These are phyloP conservation scores for Linnaemya vulpina DNA, from an alignment of 2,888 invertebrate genomes.

Conservation along the genomic window DNA sequence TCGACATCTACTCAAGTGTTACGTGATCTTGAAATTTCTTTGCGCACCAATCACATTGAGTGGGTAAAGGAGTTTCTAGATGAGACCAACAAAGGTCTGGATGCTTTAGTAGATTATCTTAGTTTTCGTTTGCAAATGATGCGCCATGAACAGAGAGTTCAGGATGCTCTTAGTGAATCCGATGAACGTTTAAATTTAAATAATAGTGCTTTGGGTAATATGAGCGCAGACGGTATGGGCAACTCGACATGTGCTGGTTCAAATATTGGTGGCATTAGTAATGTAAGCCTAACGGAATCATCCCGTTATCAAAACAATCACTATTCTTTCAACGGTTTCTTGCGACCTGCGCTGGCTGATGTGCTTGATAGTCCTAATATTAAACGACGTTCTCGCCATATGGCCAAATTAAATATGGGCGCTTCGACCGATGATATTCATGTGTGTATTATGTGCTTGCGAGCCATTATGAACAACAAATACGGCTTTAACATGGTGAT, in stretches of 20 bases:
- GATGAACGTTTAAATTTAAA: slow-evolving; percentile 87
- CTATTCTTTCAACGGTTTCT: slow-evolving; percentile 78
- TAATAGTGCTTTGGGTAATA: slow-evolving; percentile 75
- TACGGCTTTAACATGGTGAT: slow-evolving; percentile 99
- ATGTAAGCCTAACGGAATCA: slow-evolving; percentile 75
- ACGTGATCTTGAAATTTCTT: slow-evolving; percentile 98
- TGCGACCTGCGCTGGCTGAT: slow-evolving; percentile 85
- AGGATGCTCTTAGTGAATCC: slow-evolving; percentile 89
- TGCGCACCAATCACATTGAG: slow-evolving; percentile 99
- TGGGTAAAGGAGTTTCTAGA: slow-evolving; percentile 99
- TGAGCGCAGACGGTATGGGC: slow-evolving; percentile 72
- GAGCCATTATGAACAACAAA: slow-evolving; percentile 99
- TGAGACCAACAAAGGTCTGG: slow-evolving; percentile 97
- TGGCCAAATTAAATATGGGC: slow-evolving; percentile 95
- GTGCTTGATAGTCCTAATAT: slow-evolving; percentile 88
- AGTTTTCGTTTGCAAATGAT: slow-evolving; percentile 97
- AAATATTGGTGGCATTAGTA: slow-evolving; percentile 76
- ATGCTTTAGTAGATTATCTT: slow-evolving; percentile 98
- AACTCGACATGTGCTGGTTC: slow-evolving; percentile 81
- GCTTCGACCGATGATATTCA: slow-evolving; percentile 99
- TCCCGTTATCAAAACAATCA: slow-evolving; percentile 71
- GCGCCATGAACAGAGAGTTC: slow-evolving; percentile 93
- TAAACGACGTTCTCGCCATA: slow-evolving; percentile 91
- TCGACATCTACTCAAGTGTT: slow-evolving; percentile 99
- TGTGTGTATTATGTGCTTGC: slow-evolving; percentile 99